Evolutionary conservation across 2,797 vertebrate genomes (phyloP).

Genomic region (Acrocephalus scirpaceus): DNA sequence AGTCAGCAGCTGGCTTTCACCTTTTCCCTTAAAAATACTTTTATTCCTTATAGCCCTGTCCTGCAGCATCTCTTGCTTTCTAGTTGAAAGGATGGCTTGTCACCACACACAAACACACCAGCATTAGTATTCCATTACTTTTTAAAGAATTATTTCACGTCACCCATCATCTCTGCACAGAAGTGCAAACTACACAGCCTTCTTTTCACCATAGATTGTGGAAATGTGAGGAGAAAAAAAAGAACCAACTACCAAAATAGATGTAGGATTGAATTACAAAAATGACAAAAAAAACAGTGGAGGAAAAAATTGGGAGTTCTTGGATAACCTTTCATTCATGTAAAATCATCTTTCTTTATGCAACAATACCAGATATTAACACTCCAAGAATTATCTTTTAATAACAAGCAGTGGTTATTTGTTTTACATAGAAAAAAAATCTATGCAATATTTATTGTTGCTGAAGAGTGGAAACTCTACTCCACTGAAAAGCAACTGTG

Average conservation of each 20-base stretch:
- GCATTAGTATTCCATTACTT: background rate
- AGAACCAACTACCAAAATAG: fast-evolving
- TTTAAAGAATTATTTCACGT: background rate
- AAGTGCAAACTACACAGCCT: background rate
- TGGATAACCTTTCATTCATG: background rate
- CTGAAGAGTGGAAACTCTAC: background rate
- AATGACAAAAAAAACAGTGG: background rate
- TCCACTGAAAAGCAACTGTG: background rate
- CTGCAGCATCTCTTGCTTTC: background rate
- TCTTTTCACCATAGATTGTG: background rate
- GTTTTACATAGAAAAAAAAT: background rate
- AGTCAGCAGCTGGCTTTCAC: background rate
- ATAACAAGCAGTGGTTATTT: background rate
- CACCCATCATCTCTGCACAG: background rate
- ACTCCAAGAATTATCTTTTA: background rate
- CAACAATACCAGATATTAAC: background rate
- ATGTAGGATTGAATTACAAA: background rate
- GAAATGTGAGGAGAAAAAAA: fast-evolving
- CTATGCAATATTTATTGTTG: background rate
- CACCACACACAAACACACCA: background rate
- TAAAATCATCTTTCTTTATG: background rate
- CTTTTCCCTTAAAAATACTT: background rate
- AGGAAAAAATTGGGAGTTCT: fast-evolving
- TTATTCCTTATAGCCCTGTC: background rate
- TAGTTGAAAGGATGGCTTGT: background rate